phyloP scores from a whole-genome alignment of 2,797 vertebrate species.

The Mycteria americana region DNA sequence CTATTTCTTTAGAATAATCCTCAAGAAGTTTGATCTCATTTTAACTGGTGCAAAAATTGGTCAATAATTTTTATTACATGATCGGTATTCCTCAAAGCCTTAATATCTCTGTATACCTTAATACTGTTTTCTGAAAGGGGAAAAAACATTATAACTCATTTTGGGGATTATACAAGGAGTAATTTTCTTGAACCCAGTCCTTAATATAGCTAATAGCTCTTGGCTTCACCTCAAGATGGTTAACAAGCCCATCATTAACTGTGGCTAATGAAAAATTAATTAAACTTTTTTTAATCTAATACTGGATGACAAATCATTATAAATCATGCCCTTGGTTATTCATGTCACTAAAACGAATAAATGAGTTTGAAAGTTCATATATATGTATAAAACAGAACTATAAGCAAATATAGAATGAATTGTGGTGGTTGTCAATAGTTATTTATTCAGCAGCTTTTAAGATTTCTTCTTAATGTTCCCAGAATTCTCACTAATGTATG shows the following conservation, averaged over 20 bases:
- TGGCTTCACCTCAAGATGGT: constrained; percentile 36
- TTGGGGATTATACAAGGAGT: background rate
- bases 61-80: background rate
- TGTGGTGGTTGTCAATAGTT: background rate
- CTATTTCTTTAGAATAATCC: background rate
- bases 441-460: background rate
- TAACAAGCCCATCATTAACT: constrained; percentile 48
- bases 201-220: constrained; percentile 35
- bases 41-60: background rate
- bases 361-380: background rate
- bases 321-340: constrained; percentile 11
- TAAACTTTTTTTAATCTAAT: constrained; percentile 35
- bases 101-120: background rate
- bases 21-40: background rate
- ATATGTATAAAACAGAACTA: background rate
- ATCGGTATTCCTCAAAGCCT: background rate
- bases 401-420: background rate
- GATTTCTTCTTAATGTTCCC: background rate
- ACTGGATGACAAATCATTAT: constrained; percentile 25
- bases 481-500: background rate
- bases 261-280: constrained; percentile 55
- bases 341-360: background rate
- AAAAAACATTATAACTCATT: background rate
- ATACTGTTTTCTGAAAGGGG: background rate
- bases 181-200: background rate